phyloP scores from a whole-genome alignment of 2,797 vertebrate species.

The Pogoniulus pusillus region DNA sequence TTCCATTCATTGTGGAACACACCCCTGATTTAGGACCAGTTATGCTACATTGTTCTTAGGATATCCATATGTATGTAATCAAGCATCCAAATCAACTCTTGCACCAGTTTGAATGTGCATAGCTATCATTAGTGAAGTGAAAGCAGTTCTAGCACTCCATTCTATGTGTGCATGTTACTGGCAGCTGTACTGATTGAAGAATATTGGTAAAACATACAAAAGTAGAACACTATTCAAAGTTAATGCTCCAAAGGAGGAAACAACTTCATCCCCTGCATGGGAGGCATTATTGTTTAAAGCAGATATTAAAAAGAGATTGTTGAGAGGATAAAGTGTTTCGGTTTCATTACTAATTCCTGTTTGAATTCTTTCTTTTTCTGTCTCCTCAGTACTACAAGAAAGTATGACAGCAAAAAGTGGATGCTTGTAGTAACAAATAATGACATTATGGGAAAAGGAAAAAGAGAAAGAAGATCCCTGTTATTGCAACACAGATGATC shows the following conservation, averaged over 20 bases:
- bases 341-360: not conserved
- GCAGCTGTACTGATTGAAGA: not conserved
- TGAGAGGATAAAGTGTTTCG: not conserved
- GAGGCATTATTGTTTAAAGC: not conserved
- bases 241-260: not conserved
- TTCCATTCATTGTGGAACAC: not conserved
- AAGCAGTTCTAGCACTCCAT: not conserved
- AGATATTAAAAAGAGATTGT: not conserved
- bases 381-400: not conserved
- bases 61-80: not conserved
- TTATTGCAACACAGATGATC: not conserved
- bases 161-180: not conserved
- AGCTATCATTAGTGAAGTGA: not conserved
- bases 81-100: not conserved
- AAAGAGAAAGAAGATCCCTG: not conserved
- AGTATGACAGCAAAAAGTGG: not conserved
- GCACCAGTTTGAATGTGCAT: not conserved
- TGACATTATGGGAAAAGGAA: not conserved
- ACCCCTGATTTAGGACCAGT: conserved; percentile 12
- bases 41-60: not conserved
- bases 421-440: conserved; percentile 8
- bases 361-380: not conserved
- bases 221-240: not conserved
- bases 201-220: not conserved
- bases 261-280: not conserved